These are phyloP conservation scores for Margarornis squamiger DNA, from an alignment of 2,797 vertebrate species.

Conservation along the genomic window DNA sequence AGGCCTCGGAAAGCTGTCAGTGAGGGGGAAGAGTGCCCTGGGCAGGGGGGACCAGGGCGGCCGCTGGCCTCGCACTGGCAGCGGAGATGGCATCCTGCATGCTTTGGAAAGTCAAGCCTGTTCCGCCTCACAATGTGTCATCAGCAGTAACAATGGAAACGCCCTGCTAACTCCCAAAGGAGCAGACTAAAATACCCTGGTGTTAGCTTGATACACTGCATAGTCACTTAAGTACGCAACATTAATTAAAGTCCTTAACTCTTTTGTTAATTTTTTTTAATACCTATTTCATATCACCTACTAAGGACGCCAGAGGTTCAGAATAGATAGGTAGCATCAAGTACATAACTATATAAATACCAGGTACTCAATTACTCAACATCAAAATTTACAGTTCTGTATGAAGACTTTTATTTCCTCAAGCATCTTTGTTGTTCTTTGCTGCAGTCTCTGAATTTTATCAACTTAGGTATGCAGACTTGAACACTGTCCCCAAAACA, in stretches of 20 bases:
- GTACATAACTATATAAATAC: not conserved
- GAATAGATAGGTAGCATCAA: not conserved
- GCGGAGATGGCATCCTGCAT: not conserved
- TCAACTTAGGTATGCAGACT: not conserved
- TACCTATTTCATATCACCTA: not conserved
- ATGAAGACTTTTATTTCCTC: not conserved
- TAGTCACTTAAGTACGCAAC: rapidly evolving
- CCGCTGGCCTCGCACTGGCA: rapidly evolving
- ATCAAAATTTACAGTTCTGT: not conserved
- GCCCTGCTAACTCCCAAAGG: not conserved
- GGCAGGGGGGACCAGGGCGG: too few species aligned
- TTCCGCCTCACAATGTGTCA: not conserved
- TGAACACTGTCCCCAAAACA: not conserved
- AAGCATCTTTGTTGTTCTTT: not conserved
- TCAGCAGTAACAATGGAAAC: not conserved
- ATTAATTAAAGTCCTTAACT: not conserved
- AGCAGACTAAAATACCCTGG: not conserved
- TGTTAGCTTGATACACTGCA: not conserved
- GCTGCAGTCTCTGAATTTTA: not conserved
- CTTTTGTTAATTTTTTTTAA: not conserved
- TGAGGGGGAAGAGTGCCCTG: not conserved
- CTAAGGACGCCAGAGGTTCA: not conserved
- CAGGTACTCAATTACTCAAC: not conserved
- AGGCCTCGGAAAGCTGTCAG: not conserved
- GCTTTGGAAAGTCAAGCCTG: not conserved